Evolutionary conservation across 2,113 vertebrate genomes (phyloP).

Genomic region (Salminus brasiliensis): DNA sequence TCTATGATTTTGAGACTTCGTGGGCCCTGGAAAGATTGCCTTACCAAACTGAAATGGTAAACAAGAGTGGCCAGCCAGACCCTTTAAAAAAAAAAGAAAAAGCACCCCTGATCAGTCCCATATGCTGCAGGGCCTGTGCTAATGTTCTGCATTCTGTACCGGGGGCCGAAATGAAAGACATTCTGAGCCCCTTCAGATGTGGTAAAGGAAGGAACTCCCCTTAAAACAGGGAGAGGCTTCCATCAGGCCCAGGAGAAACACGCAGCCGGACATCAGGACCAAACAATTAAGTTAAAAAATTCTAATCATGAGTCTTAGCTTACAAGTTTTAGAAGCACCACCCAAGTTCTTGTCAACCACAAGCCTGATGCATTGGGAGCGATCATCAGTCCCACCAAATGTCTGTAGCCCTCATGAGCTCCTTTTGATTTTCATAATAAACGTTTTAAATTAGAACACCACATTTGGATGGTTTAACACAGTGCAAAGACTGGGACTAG

Average conservation of each 20-base stretch:
- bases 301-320: too few species aligned
- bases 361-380: conserved; percentile 2
- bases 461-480: conserved; percentile 5
- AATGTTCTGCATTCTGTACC: conserved; percentile 32
- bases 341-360: conserved; percentile 26
- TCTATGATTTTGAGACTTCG: conserved; percentile 29
- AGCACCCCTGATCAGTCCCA: conserved; percentile 77
- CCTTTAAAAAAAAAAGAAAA: conserved; percentile 65
- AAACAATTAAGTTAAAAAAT: conserved; percentile 26
- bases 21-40: conserved; percentile 24
- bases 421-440: conserved; percentile 25
- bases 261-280: conserved; percentile 24
- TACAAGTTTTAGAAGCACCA: conserved; percentile 31
- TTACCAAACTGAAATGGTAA: conserved; percentile 66
- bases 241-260: conserved; percentile 34
- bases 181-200: conserved; percentile 49
- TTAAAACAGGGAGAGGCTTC: conserved; percentile 35
- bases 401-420: background rate
- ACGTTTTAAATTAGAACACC: background rate
- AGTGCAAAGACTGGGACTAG: background rate
- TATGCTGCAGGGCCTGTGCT: conserved; percentile 69
- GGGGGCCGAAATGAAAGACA: conserved; percentile 44
- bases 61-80: conserved; percentile 67
- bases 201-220: conserved; percentile 48
- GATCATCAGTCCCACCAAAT: background rate